These are phyloP conservation scores for Arctopsyche grandis DNA, from an alignment of 1,140 invertebrate genomes.

Conservation along the genomic window DNA sequence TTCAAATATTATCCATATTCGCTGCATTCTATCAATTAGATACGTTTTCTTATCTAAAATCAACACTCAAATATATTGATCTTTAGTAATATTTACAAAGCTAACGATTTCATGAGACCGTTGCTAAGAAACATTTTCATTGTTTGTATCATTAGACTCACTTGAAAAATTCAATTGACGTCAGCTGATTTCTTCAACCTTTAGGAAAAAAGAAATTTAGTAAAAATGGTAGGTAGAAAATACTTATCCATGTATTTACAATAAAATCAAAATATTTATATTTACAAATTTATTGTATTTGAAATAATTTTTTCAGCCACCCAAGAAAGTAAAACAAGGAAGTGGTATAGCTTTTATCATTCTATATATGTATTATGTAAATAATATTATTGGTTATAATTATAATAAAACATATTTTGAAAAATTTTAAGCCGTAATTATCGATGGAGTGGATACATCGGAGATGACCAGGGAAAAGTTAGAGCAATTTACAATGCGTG, in stretches of 20 bases:
- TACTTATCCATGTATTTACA: too few species aligned
- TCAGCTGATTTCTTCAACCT: background rate
- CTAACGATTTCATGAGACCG: background rate
- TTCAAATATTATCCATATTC: too few species aligned
- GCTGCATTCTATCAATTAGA: too few species aligned
- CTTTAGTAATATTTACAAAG: background rate
- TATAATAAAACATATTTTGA: background rate
- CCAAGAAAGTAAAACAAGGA: slow-evolving; percentile 51
- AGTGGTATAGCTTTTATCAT: slow-evolving; percentile 36
- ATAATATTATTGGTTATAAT: too few species aligned
- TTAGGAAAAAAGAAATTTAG: background rate
- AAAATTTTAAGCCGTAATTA: slow-evolving; percentile 68
- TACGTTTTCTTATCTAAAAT: background rate
- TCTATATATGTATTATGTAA: background rate
- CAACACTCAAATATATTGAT: background rate
- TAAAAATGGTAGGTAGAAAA: background rate
- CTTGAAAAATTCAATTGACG: background rate
- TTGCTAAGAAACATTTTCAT: background rate
- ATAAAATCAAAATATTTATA: too few species aligned
- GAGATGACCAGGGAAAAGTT: slow-evolving; percentile 95
- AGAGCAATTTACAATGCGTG: slow-evolving; percentile 84
- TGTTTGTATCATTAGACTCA: background rate
- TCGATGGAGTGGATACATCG: slow-evolving; percentile 91
- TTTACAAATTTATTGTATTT: too few species aligned
- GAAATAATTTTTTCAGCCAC: slow-evolving; percentile 52